Evolutionary conservation across 1,140 invertebrate genomes (phyloP).

Genomic region (Grapholita molesta): DNA sequence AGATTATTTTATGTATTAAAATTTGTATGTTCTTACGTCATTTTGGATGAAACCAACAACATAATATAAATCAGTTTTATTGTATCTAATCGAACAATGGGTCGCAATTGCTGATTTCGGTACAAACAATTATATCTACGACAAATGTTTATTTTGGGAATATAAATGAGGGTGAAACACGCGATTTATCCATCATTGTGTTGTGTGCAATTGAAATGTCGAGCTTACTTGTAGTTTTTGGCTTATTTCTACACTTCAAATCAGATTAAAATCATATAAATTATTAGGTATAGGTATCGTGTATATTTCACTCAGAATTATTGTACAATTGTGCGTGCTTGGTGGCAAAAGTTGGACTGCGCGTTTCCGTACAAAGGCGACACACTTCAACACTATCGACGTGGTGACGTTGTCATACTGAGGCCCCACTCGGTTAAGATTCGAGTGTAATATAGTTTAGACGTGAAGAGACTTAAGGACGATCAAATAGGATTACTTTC

Average conservation of each 20-base stretch:
- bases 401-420: no score
- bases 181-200: not conserved
- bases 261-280: not conserved
- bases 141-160: conserved; percentile 16
- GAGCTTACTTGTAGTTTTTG: not conserved
- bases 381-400: no score
- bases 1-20: not conserved
- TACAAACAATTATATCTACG: conserved; percentile 9
- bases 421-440: no score
- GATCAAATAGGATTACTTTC: no score
- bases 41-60: not conserved
- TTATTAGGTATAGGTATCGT: not conserved
- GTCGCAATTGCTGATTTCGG: conserved; percentile 6
- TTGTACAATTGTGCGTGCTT: not conserved
- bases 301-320: not conserved
- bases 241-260: not conserved
- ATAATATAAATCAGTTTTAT: conserved; percentile 6
- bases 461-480: no score
- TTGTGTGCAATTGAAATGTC: conserved; percentile 16
- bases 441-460: no score
- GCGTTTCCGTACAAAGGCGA: no score
- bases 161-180: conserved; percentile 8
- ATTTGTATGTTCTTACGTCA: not conserved
- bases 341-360: not conserved
- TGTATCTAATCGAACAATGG: conserved; percentile 17